phyloP scores from a whole-genome alignment of 2,888 invertebrate species.

The Euzetes globulus region DNA sequence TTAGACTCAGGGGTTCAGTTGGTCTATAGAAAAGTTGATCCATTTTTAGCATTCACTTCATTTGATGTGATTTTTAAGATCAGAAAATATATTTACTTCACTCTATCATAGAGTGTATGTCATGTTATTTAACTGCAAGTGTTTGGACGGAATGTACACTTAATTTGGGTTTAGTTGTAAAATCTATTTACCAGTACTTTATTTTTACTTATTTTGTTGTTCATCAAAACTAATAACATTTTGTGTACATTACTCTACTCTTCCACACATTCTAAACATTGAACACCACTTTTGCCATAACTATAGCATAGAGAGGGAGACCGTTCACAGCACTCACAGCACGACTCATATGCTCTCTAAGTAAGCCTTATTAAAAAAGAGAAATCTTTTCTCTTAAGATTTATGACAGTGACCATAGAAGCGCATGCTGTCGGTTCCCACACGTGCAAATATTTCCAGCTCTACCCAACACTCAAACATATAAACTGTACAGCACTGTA shows the following conservation, averaged over 20 bases:
- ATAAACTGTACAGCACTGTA: neutral
- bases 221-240: conserved; percentile 18
- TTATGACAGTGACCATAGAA: conserved; percentile 18
- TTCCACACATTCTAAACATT: neutral
- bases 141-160: conserved; percentile 3
- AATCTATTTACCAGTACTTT: conserved; percentile 10
- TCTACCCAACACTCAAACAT: neutral
- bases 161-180: neutral
- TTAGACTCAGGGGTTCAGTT: conserved; percentile 6
- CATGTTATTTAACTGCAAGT: neutral
- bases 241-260: conserved; percentile 11
- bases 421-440: conserved; percentile 24
- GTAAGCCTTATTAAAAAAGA: conserved; percentile 24
- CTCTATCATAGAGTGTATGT: neutral
- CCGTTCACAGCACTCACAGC: neutral
- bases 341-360: neutral
- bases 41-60: conserved; percentile 11
- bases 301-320: neutral
- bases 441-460: conserved; percentile 17
- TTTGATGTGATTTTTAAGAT: neutral
- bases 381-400: neutral
- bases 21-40: conserved; percentile 4
- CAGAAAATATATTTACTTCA: neutral
- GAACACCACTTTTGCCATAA: neutral
- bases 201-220: conserved; percentile 22